Conservation (phyloP, 2,888 invertebrate genomes). For the Nomada hirtipes region DNA sequence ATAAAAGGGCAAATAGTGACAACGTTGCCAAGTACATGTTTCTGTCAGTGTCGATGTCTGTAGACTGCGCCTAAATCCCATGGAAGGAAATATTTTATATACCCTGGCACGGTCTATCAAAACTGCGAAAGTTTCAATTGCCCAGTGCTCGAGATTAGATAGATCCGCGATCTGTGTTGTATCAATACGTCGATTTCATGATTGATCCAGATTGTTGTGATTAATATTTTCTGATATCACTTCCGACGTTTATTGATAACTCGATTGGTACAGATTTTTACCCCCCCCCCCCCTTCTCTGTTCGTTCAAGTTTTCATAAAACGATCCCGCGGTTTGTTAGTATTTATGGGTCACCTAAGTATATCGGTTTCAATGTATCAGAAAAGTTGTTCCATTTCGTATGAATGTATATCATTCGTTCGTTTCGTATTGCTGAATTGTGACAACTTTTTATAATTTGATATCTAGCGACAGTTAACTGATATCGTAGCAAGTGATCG, state of each 20-base stretch:
- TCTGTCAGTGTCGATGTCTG: not conserved
- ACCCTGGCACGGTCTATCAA: not conserved
- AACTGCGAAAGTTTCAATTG: constrained; percentile 11
- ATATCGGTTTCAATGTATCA: not conserved
- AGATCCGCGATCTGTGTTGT: constrained; percentile 21
- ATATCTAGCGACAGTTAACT: too few relatives aligned
- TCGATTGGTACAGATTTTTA: not conserved
- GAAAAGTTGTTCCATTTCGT: not conserved
- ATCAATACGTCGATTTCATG: constrained; percentile 20
- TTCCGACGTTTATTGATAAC: constrained; percentile 61
- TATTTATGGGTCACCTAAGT: not conserved
- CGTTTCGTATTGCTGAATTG: too few relatives aligned
- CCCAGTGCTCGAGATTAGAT: constrained; percentile 39
- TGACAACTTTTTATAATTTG: not conserved
- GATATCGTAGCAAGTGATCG: too few relatives aligned
- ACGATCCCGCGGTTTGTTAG: not conserved
- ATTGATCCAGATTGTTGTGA: constrained; percentile 31
- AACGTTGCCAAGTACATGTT: constrained; percentile 48
- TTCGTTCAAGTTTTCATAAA: not conserved
- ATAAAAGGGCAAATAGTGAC: constrained; percentile 42
- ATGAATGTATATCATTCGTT: not conserved
- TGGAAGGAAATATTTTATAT: constrained; percentile 48
- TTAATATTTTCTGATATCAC: constrained; percentile 53
- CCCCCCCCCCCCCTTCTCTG: not conserved
- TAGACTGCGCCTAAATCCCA: constrained; percentile 8